Evolutionary conservation across 2,888 invertebrate species (phyloP).

Genomic region (Amaurobius ferox): DNA sequence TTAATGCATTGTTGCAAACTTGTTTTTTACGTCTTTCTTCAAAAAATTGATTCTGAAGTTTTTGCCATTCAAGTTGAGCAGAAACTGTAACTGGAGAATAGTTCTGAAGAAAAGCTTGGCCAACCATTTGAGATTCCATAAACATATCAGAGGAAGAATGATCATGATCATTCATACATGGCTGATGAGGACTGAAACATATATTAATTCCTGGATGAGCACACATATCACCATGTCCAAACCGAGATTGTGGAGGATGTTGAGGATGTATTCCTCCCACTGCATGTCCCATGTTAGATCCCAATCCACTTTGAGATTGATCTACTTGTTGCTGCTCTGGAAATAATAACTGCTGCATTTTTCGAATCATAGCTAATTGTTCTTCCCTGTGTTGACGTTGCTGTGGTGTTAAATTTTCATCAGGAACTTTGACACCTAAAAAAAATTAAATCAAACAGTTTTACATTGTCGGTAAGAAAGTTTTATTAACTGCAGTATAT

Average conservation of each 20-base stretch:
- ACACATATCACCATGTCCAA: slow-evolving; percentile 72
- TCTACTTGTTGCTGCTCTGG: slow-evolving; percentile 81
- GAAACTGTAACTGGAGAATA: slow-evolving; percentile 77
- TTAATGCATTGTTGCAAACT: slow-evolving; percentile 68
- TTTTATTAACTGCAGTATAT: no score
- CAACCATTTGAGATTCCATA: slow-evolving; percentile 40
- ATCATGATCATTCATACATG: slow-evolving; percentile 62
- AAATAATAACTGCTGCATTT: slow-evolving; percentile 95
- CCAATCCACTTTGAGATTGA: slow-evolving; percentile 73
- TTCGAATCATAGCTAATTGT: slow-evolving; percentile 91
- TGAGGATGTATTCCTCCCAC: slow-evolving; percentile 52
- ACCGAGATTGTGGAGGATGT: slow-evolving; percentile 50
- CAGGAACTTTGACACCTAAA: slow-evolving; percentile 90
- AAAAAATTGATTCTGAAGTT: slow-evolving; percentile 90
- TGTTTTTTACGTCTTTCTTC: slow-evolving; percentile 83
- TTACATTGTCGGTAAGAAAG: no score
- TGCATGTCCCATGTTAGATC: slow-evolving; percentile 74
- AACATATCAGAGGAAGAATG: slow-evolving; percentile 66
- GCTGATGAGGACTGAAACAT: slow-evolving; percentile 66
- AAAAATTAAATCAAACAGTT: no score
- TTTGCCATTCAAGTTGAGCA: slow-evolving; percentile 92
- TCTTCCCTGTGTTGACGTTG: slow-evolving; percentile 96
- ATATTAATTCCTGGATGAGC: slow-evolving; percentile 70
- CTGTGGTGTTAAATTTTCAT: slow-evolving; percentile 96
- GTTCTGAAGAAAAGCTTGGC: slow-evolving; percentile 60